Conservation (phyloP, 2,113 vertebrate species). For the Vombatus ursinus region DNA sequence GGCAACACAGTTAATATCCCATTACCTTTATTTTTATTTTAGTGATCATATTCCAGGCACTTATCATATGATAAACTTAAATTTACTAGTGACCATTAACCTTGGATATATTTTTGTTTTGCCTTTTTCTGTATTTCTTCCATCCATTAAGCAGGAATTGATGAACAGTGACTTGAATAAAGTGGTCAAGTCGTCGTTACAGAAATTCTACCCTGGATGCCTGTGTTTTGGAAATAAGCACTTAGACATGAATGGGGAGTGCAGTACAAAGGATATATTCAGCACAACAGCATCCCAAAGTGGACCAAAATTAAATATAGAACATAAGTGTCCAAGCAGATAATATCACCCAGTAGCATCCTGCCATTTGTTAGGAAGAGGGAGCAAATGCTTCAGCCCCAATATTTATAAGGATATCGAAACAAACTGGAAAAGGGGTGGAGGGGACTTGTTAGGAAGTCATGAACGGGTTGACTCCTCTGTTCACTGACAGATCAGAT, state of each 20-base stretch:
- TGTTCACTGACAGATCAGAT: background rate
- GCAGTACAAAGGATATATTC: conserved; percentile 17
- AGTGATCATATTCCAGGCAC: background rate
- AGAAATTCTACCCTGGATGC: conserved; percentile 47
- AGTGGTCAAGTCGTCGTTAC: conserved; percentile 44
- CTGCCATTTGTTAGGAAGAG: background rate
- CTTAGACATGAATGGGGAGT: conserved; percentile 31
- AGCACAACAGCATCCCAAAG: background rate
- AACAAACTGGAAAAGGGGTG: background rate
- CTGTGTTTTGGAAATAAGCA: conserved; percentile 44
- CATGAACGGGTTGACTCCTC: background rate
- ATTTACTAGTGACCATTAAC: conserved; percentile 58
- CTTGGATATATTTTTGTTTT: background rate
- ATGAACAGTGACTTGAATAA: conserved; percentile 52
- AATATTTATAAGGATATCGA: background rate
- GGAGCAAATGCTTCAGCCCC: background rate
- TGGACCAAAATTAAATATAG: background rate
- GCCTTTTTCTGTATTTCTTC: conserved; percentile 27
- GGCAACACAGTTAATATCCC: conserved; percentile 21
- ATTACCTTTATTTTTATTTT: conserved; percentile 13
- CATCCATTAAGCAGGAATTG: conserved; percentile 43
- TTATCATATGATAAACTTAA: conserved; percentile 39
- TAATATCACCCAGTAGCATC: background rate
- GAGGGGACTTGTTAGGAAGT: background rate
- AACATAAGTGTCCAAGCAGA: background rate